Conservation (phyloP, 2,113 vertebrate genomes). For the Planiliza haematocheilus region DNA sequence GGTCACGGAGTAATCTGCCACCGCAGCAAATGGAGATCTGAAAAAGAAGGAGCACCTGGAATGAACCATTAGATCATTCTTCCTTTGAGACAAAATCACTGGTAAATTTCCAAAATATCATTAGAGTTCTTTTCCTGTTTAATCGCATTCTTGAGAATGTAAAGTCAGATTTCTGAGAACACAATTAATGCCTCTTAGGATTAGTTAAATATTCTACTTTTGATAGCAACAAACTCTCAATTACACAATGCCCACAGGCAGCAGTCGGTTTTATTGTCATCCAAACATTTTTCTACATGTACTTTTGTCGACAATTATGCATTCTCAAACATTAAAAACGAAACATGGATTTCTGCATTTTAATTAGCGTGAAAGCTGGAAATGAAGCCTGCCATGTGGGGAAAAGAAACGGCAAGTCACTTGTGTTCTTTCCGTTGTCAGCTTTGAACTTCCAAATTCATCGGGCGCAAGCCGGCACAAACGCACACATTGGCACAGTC, state of each 20-base stretch:
- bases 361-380: slow-evolving; percentile 10
- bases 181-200: too few relatives aligned
- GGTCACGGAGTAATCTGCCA: slow-evolving; percentile 94
- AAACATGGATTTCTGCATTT: slow-evolving; percentile 9
- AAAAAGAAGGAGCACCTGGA: slow-evolving; percentile 86
- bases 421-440: slow-evolving; percentile 55
- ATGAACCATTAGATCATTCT: slow-evolving; percentile 84
- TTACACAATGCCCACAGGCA: neutral
- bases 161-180: neutral
- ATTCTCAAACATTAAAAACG: slow-evolving; percentile 18
- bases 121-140: too few relatives aligned
- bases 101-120: slow-evolving; percentile 45
- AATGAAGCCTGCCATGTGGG: slow-evolving; percentile 19
- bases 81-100: slow-evolving; percentile 55
- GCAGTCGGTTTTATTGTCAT: neutral
- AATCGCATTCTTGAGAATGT: neutral
- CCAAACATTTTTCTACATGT: neutral
- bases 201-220: too few relatives aligned
- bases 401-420: slow-evolving; percentile 22
- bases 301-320: slow-evolving; percentile 21
- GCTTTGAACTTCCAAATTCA: slow-evolving; percentile 59
- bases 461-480: slow-evolving; percentile 47
- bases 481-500: slow-evolving; percentile 43
- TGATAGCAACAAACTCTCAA: neutral
- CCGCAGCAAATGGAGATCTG: slow-evolving; percentile 96